Conservation (phyloP, 1,140 invertebrate genomes). For the Magallana ariakensis region DNA sequence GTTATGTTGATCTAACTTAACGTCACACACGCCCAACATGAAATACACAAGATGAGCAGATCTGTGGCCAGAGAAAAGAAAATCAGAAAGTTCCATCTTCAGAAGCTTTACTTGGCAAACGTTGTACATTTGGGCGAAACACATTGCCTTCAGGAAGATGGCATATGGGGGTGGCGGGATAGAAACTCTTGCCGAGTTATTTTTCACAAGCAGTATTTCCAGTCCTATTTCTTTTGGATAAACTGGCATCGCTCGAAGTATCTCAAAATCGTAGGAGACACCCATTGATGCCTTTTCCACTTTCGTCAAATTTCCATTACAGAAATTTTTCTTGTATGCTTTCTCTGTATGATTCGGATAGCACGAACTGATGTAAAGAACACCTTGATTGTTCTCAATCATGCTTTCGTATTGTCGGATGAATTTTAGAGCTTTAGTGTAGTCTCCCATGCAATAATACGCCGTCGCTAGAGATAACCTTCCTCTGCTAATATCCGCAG, state of each 20-base stretch:
- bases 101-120: background rate
- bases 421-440: background rate
- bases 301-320: constrained; percentile 19
- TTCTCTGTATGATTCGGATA: background rate
- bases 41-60: background rate
- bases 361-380: constrained; percentile 2
- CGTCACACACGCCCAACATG: background rate
- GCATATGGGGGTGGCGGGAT: background rate
- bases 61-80: background rate
- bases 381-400: background rate
- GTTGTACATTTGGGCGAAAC: background rate
- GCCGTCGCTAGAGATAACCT: constrained; percentile 8
- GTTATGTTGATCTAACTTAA: background rate
- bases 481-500: constrained; percentile 16
- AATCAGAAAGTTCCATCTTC: background rate
- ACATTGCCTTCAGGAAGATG: background rate
- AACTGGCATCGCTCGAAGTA: background rate
- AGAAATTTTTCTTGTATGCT: background rate
- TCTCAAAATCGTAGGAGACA: constrained; percentile 37
- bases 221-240: background rate
- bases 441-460: constrained; percentile 11
- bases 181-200: background rate
- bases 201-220: background rate
- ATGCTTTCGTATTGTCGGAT: background rate
- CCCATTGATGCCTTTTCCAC: constrained; percentile 17